A percentile compares a stretch with the other conserved stretches of the same genome.
Conservation (phyloP, 1,140 invertebrate genomes). For the Pseudomyrmex gracilis region DNA sequence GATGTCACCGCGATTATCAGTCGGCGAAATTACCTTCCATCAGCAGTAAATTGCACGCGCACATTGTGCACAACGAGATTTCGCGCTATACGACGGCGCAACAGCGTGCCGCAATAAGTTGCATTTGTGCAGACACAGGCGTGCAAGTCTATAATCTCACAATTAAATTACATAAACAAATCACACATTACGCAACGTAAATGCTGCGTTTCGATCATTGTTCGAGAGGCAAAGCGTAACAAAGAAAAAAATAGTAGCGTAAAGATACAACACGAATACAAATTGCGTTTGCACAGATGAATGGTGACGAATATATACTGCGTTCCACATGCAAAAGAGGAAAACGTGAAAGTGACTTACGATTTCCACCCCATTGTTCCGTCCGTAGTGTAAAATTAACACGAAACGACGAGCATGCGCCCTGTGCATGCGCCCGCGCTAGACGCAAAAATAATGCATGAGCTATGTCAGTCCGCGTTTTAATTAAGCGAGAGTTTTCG, state of each 20-base stretch:
- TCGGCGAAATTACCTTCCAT: slow-evolving; percentile 71
- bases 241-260: background rate
- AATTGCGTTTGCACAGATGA: slow-evolving; percentile 13
- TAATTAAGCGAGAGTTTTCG: slow-evolving; percentile 41
- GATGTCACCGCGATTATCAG: slow-evolving; percentile 73
- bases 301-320: background rate
- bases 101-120: slow-evolving; percentile 59
- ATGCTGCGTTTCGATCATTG: background rate
- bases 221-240: background rate
- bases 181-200: background rate
- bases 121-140: slow-evolving; percentile 27
- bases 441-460: slow-evolving; percentile 37
- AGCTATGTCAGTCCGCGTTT: slow-evolving; percentile 17
- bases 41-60: slow-evolving; percentile 71
- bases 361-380: slow-evolving; percentile 47
- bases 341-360: slow-evolving; percentile 47
- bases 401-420: slow-evolving; percentile 18
- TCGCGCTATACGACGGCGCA: slow-evolving; percentile 17
- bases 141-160: background rate
- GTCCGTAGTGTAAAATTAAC: slow-evolving; percentile 41
- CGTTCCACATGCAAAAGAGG: background rate
- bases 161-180: background rate
- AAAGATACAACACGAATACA: background rate
- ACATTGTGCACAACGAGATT: slow-evolving; percentile 50
- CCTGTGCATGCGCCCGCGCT: background rate